Evolutionary conservation across 1,140 invertebrate genomes (phyloP).

Genomic region (Scaptomyza pallida): DNA sequence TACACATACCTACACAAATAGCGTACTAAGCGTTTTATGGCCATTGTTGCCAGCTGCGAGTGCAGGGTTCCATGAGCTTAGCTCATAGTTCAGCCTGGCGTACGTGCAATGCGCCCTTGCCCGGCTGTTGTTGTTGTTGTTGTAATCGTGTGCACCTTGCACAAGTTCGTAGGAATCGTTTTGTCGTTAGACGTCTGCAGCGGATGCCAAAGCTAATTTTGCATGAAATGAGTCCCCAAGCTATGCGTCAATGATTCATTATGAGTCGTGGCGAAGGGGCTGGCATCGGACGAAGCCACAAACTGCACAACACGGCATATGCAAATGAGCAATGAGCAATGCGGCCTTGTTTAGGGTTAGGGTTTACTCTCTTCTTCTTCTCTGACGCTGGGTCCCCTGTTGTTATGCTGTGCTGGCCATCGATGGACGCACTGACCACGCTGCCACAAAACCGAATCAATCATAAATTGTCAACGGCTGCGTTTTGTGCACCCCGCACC

Average conservation of each 20-base stretch:
- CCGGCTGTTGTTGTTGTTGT: too few species aligned
- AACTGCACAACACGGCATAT: conserved; percentile 48
- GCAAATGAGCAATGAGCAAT: conserved; percentile 64
- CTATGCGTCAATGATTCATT: conserved; percentile 69
- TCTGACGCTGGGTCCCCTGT: background rate
- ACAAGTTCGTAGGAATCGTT: conserved; percentile 47
- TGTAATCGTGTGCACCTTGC: conserved; percentile 53
- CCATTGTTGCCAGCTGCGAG: conserved; percentile 47
- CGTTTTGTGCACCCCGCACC: conserved; percentile 4
- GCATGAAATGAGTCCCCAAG: conserved; percentile 72
- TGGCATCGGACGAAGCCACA: conserved; percentile 12
- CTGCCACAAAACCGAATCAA: conserved; percentile 63
- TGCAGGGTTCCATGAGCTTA: conserved; percentile 29
- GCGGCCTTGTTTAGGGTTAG: conserved; percentile 10
- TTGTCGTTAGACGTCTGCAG: conserved; percentile 64
- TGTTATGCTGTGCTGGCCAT: background rate
- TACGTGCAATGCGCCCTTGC: conserved; percentile 3
- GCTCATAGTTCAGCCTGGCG: conserved; percentile 22
- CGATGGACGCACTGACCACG: conserved; percentile 1
- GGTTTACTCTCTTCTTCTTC: background rate
- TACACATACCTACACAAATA: conserved; percentile 27
- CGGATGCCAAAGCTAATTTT: conserved; percentile 77
- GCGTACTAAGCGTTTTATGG: conserved; percentile 62
- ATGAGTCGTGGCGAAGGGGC: conserved; percentile 28
- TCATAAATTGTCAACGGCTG: conserved; percentile 72